A percentile compares a stretch with the other conserved stretches of the same genome.
Conservation (phyloP, 2,888 invertebrate genomes). For the Prosapia bicincta region DNA sequence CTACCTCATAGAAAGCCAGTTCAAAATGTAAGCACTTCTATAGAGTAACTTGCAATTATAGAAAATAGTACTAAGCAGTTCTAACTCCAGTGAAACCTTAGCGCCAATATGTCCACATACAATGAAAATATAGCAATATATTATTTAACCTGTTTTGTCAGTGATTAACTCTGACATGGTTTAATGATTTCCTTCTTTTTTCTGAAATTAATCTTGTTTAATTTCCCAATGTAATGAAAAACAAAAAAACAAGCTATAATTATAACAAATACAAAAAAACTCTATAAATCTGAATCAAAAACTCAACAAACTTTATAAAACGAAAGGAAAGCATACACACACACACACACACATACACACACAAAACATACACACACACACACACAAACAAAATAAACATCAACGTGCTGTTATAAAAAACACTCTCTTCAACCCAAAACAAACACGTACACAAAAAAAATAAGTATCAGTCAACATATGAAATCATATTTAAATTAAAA, state of each 20-base stretch:
- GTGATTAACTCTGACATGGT: neutral
- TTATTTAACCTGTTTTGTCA: neutral
- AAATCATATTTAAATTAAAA: constrained; percentile 7
- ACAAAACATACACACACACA: constrained; percentile 23
- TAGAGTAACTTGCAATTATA: neutral
- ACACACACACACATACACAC: constrained; percentile 18
- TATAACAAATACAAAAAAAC: neutral
- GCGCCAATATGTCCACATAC: neutral
- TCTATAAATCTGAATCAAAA: neutral
- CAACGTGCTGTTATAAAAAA: constrained; percentile 11
- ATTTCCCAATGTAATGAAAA: neutral
- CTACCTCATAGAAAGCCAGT: neutral
- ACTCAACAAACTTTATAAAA: constrained; percentile 6
- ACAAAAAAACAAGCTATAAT: neutral
- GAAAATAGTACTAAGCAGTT: neutral
- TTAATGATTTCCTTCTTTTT: neutral
- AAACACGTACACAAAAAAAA: constrained; percentile 11
- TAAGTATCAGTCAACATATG: constrained; percentile 13
- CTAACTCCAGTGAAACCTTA: neutral
- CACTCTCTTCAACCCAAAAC: constrained; percentile 9
- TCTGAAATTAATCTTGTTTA: neutral
- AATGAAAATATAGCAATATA: neutral
- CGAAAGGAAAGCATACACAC: constrained; percentile 13
- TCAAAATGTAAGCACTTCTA: neutral
- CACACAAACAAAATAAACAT: constrained; percentile 18